phyloP scores from a whole-genome alignment of 2,888 invertebrate species.

The Latrodectus hesperus region DNA sequence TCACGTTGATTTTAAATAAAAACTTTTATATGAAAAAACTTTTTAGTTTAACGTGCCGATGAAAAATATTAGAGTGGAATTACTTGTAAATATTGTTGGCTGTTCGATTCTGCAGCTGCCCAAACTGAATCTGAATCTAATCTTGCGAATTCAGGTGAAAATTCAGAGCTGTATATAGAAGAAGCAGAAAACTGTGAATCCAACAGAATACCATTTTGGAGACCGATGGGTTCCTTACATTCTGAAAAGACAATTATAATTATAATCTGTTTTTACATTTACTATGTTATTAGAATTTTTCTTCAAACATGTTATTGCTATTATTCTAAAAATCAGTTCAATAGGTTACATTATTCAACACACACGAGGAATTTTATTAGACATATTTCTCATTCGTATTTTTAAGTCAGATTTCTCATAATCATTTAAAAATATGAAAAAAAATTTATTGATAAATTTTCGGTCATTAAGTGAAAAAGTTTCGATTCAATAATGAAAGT shows the following conservation, averaged over 20 bases:
- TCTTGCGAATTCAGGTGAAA: constrained; percentile 75
- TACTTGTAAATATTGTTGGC: constrained; percentile 70
- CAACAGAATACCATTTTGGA: constrained; percentile 80
- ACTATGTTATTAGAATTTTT: too few species aligned
- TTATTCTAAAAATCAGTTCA: too few species aligned
- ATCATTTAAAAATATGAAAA: too few species aligned
- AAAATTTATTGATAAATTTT: too few species aligned
- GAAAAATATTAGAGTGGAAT: neutral
- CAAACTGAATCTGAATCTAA: constrained; percentile 74
- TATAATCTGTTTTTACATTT: too few species aligned
- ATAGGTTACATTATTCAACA: too few species aligned
- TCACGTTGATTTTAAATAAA: neutral
- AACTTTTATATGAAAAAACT: neutral
- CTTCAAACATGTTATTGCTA: too few species aligned
- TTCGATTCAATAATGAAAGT: too few species aligned
- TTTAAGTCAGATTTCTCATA: too few species aligned
- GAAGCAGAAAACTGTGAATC: constrained; percentile 82
- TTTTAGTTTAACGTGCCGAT: neutral
- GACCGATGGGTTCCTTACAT: constrained; percentile 81
- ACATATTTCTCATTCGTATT: too few species aligned
- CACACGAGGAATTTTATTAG: too few species aligned
- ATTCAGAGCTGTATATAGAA: constrained; percentile 75
- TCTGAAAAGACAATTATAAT: constrained; percentile 10
- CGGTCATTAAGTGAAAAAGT: too few species aligned
- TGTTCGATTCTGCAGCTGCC: constrained; percentile 71